Percentiles rank a stretch among this genome's conserved stretches.
Conservation (phyloP, 2,113 vertebrate genomes). For the Plotosus lineatus region DNA sequence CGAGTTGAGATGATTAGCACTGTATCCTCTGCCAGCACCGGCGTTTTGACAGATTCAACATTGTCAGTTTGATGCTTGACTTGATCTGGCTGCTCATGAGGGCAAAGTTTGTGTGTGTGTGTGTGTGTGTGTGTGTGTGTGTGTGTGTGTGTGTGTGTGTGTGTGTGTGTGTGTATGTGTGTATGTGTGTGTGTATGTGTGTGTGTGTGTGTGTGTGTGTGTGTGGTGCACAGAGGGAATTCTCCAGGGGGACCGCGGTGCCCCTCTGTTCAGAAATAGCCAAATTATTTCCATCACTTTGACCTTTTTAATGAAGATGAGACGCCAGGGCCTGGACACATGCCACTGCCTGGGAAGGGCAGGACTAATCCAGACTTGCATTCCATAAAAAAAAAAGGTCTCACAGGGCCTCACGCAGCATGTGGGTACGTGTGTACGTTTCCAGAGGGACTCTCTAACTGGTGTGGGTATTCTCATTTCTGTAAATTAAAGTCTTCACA, state of each 20-base stretch:
- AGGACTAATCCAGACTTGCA: slow-evolving; percentile 15
- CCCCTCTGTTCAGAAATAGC: slow-evolving; percentile 52
- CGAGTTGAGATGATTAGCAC: slow-evolving; percentile 28
- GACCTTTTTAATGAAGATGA: slow-evolving; percentile 52
- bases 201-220: not conserved
- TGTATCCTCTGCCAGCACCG: slow-evolving; percentile 14
- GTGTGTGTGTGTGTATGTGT: not conserved
- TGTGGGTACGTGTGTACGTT: not conserved
- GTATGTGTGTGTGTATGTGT: not conserved
- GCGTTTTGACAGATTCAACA: slow-evolving; percentile 11
- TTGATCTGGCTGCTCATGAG: slow-evolving; percentile 22
- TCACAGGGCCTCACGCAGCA: slow-evolving; percentile 9
- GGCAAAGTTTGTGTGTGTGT: not conserved
- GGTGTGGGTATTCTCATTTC: not conserved
- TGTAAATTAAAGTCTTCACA: not conserved
- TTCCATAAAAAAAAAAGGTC: slow-evolving; percentile 25
- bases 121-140: not conserved
- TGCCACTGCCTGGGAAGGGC: slow-evolving; percentile 27
- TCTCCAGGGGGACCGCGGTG: slow-evolving; percentile 37
- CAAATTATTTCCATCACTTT: slow-evolving; percentile 55
- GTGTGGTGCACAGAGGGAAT: slow-evolving; percentile 15
- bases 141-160: not conserved
- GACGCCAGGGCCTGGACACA: slow-evolving; percentile 39
- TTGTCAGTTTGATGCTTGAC: slow-evolving; percentile 17
- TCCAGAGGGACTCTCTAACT: not conserved